Base-by-base conservation (phyloP, 2,888 invertebrate species). In the Podotricha telesiphe region DNA sequence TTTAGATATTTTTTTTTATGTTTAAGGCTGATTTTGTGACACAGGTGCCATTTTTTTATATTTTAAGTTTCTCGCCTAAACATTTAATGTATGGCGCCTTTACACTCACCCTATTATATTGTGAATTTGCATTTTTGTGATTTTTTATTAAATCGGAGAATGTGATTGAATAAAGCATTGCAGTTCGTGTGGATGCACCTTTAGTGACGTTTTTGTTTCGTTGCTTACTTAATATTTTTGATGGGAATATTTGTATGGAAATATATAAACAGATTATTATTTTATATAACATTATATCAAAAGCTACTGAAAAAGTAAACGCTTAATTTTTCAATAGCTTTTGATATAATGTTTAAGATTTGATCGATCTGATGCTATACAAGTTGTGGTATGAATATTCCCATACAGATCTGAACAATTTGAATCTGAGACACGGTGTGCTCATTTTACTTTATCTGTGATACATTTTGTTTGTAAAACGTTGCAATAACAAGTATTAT, bases 381-480 rank as follows among this genome's bases (percentile, higher is more conserved):
- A n/a, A n/a, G n/a, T n/a, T n/a, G n/a, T n/a, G n/a, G n/a, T n/a
- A n/a, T n/a, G 22, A 42, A 45, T 45, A 45, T 45, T 42, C 59
- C 40, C 45, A 42, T n/a, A 22, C 11, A 40, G 10, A 42, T 42
- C 58, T 58, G 10, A 59, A n/a, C 28, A 28, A 45, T 45, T n/a
- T 76, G 70, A 66, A 71, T 62, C 66, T 67, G 62, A 50, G 62
- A 48, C 65, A 65, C 65, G 62, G 77, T 8, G 79, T 79, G 82
- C 84, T 87, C 86, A 83, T 80, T 81, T 84, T 84, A 82, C 80
- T 79, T 86, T 86, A 86, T 91, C 91, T 92, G 91, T 92, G 91
- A 92, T 91, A 91, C 84, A 82, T 86, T 89, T 85, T 80, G 83
- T 89, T 88, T 82, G 82, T 86, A 85, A 85, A 85, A 82, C 83